Evolutionary conservation across 2,888 invertebrate genomes (phyloP), one percentile per base, ranked within the genome.

Genomic region (Aquatica leii): DNA sequence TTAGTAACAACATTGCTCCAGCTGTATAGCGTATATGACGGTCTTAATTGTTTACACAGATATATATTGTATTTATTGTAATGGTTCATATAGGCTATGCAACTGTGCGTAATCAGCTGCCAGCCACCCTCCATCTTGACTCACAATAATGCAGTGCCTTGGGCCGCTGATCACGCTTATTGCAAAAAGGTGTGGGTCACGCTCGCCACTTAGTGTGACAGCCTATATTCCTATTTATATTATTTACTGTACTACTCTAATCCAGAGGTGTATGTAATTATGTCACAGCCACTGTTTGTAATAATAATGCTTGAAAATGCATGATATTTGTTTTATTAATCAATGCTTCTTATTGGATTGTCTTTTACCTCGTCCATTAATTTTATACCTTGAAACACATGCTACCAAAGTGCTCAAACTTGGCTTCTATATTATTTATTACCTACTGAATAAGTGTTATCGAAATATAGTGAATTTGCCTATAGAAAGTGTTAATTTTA

Each of bases 251-350:
- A 83, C 77, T 81, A 81, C 82, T 83, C 82, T 83, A 83, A 83
- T 83, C 82, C 82, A 81, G 82, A 81, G 81, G 83, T 84, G 83
- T 84, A 83, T 84, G 83, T 84, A 84, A 82, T 79, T 74, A 76
- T 76, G 74, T 81, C 81, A 82, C 81, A 82, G 88, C 90, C 90
- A 90, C 89, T 87, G 86, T 87, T 87, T 87, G 87, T 90, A 91
- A 91, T 90, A 91, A 91, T 90, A 90, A 91, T 90, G 90, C 90
- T 91, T 91, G 86, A 86, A 87, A 87, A 88, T 90, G 90, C 90
- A 91, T 91, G 91, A 88, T 89, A 90, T 90, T 90, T 90, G 90
- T 91, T 90, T 90, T 85, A 87, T 86, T 87, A 86, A 82, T 82
- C 80, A 81, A 80, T 77, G 80, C 79, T 80, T 80, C 75, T 78